phyloP scores from a whole-genome alignment of 2,888 invertebrate species.

The Glaucopsyche alexis region DNA sequence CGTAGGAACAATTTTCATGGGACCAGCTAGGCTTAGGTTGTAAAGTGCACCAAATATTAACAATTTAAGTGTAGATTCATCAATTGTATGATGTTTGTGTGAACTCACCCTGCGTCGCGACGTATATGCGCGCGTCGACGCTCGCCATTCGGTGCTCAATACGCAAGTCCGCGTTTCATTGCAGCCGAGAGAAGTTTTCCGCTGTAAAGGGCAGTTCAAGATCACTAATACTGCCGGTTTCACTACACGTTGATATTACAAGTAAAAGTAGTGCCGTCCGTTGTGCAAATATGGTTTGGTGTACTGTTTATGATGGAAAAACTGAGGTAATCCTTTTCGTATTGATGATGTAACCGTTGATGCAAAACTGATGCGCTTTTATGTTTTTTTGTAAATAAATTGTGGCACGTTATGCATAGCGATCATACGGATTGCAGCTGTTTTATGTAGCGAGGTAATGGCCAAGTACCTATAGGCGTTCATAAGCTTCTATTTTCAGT shows the following conservation, averaged over 20 bases:
- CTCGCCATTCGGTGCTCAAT: constrained; percentile 57
- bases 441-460: not conserved
- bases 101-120: constrained; percentile 52
- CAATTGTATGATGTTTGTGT: not conserved
- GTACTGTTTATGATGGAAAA: constrained; percentile 47
- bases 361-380: constrained; percentile 5
- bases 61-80: not conserved
- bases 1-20: not conserved
- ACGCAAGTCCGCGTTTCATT: constrained; percentile 65
- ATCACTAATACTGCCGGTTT: constrained; percentile 67
- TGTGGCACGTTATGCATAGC: constrained; percentile 28
- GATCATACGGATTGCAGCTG: constrained; percentile 14
- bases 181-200: constrained; percentile 66
- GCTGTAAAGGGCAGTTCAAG: constrained; percentile 79
- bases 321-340: constrained; percentile 44
- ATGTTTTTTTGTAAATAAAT: constrained; percentile 25
- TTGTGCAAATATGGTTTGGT: constrained; percentile 59
- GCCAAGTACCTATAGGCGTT: not conserved
- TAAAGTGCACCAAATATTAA: constrained; percentile 8
- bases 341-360: constrained; percentile 32
- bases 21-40: constrained; percentile 5
- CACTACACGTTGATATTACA: constrained; percentile 56
- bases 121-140: constrained; percentile 65
- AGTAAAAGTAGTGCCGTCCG: constrained; percentile 52
- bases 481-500: not conserved